Conservation (phyloP, 2,888 invertebrate species). For the Caenorhabditis plicata region DNA sequence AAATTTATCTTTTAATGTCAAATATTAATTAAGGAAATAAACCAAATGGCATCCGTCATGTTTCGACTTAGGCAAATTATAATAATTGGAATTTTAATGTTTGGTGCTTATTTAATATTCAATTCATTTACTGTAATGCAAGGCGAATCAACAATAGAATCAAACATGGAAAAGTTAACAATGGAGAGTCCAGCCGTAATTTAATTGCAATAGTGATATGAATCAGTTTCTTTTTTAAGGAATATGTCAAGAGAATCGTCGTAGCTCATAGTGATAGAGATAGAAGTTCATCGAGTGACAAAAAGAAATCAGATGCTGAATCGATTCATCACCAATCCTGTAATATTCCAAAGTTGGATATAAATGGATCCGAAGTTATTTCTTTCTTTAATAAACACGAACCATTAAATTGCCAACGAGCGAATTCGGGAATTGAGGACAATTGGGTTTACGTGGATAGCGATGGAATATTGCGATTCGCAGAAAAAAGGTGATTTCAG, state of each 20-base stretch:
- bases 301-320: background rate
- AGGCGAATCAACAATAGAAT: no score
- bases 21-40: no score
- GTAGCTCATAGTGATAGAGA: constrained; percentile 22
- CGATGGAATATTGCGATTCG: constrained; percentile 42
- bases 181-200: no score
- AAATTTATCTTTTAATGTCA: no score
- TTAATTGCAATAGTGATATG: no score
- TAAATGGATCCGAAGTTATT: constrained; percentile 54
- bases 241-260: no score
- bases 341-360: constrained; percentile 58
- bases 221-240: no score
- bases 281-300: background rate
- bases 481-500: constrained; percentile 19
- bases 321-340: constrained; percentile 36
- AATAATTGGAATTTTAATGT: no score
- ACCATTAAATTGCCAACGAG: constrained; percentile 45
- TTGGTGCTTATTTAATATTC: no score
- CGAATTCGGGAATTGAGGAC: constrained; percentile 15
- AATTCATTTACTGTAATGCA: no score
- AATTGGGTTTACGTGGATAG: constrained; percentile 57
- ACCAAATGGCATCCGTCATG: constrained; percentile 15
- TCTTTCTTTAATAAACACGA: constrained; percentile 45
- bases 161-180: no score
- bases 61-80: constrained; percentile 18